A percentile compares a stretch with the other conserved stretches of the same genome.
Evolutionary conservation across 2,888 invertebrate species (phyloP).

Genomic region (Caenorhabditis imperialis): DNA sequence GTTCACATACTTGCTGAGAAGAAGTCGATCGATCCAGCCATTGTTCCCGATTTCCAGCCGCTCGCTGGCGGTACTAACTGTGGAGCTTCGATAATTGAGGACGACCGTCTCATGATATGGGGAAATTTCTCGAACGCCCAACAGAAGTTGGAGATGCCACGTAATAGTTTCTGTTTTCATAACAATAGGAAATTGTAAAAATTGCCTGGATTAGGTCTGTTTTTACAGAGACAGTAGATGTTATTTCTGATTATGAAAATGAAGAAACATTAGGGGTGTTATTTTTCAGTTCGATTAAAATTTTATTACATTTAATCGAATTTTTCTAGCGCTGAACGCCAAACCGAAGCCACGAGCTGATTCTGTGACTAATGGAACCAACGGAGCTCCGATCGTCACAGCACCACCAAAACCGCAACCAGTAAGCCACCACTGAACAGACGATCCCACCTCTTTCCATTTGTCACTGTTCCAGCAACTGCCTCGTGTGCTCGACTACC

Average conservation of each 20-base stretch:
- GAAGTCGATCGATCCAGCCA: slow-evolving; percentile 1
- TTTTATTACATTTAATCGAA: too few relatives aligned
- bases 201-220: too few relatives aligned
- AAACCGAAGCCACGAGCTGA: slow-evolving; percentile 25
- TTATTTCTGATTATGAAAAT: too few relatives aligned
- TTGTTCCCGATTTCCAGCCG: slow-evolving; percentile 30
- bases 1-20: slow-evolving; percentile 53
- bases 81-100: slow-evolving; percentile 63
- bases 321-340: slow-evolving; percentile 16
- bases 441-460: too few relatives aligned
- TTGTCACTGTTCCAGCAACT: slow-evolving; percentile 26
- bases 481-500: slow-evolving; percentile 39
- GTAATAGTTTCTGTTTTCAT: slow-evolving; percentile 17
- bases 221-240: too few relatives aligned
- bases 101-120: slow-evolving; percentile 68
- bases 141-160: slow-evolving; percentile 43
- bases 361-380: slow-evolving; percentile 37
- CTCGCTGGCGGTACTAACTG: slow-evolving; percentile 66
- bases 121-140: slow-evolving; percentile 70
- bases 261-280: too few relatives aligned
- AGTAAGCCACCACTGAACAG: background rate
- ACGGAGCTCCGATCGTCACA: slow-evolving; percentile 5
- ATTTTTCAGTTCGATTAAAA: too few relatives aligned
- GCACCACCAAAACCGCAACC: slow-evolving; percentile 31
- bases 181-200: too few relatives aligned